Evolutionary conservation across 2,888 invertebrate species (phyloP), one percentile per base, ranked within the genome.

Genomic region (Hoplodrina blanda): DNA sequence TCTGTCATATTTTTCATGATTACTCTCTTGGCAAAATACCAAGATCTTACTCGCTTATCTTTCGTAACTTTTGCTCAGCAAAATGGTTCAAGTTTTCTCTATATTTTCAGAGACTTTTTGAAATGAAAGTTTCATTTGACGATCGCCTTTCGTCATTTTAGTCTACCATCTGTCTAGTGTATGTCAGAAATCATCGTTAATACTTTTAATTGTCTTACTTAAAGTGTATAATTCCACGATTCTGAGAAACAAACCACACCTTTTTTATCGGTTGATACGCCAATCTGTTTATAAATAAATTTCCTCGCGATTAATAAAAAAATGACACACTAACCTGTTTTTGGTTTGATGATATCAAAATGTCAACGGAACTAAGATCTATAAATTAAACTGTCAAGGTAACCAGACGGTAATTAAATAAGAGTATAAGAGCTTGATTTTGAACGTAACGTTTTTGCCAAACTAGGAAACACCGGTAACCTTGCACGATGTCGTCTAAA

Each of bases 1-100:
- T 85, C 85, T 89, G 92, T 93, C 92, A 91, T 92, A 93, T 93
- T 93, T 93, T 92, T 93, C 93, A 92, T 93, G 93, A 94, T 93
- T 92, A 93, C 90, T 91, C 90, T 91, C 89, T 92, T 94, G 94
- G 94, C 94, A 93, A 91, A 91, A 90, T 88, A 92, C 93, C 94
- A 94, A 93, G 90, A 91, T 92, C 91, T 90, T 86, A 88, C 83
- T 89, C 92, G 92, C 92, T 92, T 94, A 94, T 93, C 93, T 93
- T 92, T 90, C 89, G 89, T 88, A 91, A 92, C 91, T 91, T 91
- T 92, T 89, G 89, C 90, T 90, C 85, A 88, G 90, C 87, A 87
- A 79, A 84, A 88, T 88, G 82, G 75, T 85, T 87, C 83, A 86
- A 87, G 84, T 85, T 85, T 87, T 84, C 84, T 83, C 80, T 79